Evolutionary conservation across 2,797 vertebrate genomes (phyloP).

Genomic region (Limosa lapponica): DNA sequence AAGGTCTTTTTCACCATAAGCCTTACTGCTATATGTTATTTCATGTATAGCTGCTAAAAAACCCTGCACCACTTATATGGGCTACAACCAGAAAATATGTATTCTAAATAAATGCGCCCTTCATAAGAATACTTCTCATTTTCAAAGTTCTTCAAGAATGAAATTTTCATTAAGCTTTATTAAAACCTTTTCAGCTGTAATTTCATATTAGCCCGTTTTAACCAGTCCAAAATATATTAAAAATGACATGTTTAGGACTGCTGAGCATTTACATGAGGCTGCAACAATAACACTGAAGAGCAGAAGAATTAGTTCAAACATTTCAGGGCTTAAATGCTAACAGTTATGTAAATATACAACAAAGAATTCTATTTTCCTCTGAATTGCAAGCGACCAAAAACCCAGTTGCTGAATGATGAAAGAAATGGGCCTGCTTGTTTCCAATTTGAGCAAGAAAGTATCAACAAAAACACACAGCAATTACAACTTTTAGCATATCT

Average conservation of each 20-base stretch:
- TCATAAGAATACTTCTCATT: background rate
- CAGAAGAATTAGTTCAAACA: background rate
- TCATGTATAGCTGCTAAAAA: background rate
- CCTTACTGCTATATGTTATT: background rate
- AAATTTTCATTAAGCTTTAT: background rate
- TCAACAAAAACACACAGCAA: slow-evolving; percentile 17
- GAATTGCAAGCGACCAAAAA: background rate
- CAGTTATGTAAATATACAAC: background rate
- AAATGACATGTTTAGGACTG: background rate
- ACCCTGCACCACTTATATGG: accelerated
- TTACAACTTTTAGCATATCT: slow-evolving; percentile 16
- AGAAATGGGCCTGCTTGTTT: slow-evolving; percentile 27
- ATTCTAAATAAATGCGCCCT: background rate
- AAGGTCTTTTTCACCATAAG: background rate
- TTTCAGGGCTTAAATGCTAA: background rate
- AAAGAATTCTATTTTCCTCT: slow-evolving; percentile 25
- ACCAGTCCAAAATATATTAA: background rate
- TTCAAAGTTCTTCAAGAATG: background rate
- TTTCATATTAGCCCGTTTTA: background rate
- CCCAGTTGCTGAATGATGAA: background rate
- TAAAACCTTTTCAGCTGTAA: background rate
- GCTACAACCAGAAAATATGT: background rate
- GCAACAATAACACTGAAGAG: background rate
- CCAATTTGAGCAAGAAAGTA: background rate
- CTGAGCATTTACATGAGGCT: background rate